Conservation (phyloP, 2,797 vertebrate species). For the Amblyraja radiata region DNA sequence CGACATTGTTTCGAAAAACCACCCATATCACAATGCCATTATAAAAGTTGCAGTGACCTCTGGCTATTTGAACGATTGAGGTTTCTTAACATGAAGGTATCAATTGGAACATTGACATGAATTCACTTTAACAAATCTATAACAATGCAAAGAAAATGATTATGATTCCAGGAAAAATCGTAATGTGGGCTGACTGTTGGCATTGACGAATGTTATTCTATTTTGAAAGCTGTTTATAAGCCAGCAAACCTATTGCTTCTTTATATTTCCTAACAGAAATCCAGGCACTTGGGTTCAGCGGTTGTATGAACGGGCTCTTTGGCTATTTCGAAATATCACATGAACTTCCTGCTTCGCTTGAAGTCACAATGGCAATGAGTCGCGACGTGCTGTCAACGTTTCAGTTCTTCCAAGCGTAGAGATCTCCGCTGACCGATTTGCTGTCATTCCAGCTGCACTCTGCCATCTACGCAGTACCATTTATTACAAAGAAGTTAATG, state of each 20-base stretch:
- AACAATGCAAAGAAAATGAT: neutral
- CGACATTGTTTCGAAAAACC: neutral
- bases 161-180: neutral
- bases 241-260: neutral
- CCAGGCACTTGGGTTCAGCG: neutral
- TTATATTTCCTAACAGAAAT: slow-evolving; percentile 7
- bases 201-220: neutral
- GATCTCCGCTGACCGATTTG: neutral
- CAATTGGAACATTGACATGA: neutral
- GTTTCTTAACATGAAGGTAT: neutral
- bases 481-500: neutral
- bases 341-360: neutral
- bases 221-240: neutral
- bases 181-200: neutral
- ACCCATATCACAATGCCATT: neutral
- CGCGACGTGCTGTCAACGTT: neutral
- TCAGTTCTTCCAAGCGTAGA: neutral
- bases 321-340: slow-evolving; percentile 6
- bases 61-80: neutral
- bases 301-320: slow-evolving; percentile 18
- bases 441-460: neutral
- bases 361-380: neutral
- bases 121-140: neutral
- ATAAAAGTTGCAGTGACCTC: neutral
- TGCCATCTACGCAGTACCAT: neutral